These are phyloP conservation scores for Asbolus verrucosus DNA, from an alignment of 1,140 invertebrate species.

Conservation along the genomic window DNA sequence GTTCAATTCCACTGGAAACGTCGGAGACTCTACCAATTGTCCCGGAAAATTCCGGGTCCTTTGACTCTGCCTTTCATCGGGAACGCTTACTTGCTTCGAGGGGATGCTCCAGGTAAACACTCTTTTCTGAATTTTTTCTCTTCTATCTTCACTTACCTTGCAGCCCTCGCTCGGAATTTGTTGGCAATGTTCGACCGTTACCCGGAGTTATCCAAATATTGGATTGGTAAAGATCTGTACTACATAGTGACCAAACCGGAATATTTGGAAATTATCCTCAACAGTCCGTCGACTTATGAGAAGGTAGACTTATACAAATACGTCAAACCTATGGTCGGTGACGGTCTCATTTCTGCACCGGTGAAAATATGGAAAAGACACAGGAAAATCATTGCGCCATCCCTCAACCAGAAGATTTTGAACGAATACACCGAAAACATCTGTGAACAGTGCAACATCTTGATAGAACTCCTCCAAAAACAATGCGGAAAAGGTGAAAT, in stretches of 20 bases:
- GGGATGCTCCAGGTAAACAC: conserved; percentile 7
- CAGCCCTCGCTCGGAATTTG: conserved; percentile 5
- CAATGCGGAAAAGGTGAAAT: conserved; percentile 25
- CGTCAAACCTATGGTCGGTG: conserved; percentile 12
- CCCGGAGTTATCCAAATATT: conserved; percentile 6
- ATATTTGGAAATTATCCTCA: conserved; percentile 31
- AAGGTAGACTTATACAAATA: conserved; percentile 12
- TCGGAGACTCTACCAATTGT: conserved; percentile 8
- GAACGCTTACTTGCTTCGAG: background rate
- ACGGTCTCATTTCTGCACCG: conserved; percentile 36
- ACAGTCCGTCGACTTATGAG: conserved; percentile 5
- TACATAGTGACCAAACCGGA: conserved; percentile 33
- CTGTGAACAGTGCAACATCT: conserved; percentile 42
- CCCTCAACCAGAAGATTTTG: conserved; percentile 53
- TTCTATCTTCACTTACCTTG: background rate
- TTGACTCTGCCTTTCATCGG: conserved; percentile 23
- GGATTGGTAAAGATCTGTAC: conserved; percentile 22
- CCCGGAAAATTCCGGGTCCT: conserved; percentile 11
- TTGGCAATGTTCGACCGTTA: background rate
- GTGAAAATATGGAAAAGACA: conserved; percentile 53
- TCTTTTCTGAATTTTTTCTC: background rate
- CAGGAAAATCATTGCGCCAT: conserved; percentile 54
- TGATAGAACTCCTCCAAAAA: conserved; percentile 48
- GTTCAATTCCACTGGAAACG: conserved; percentile 28
- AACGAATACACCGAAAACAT: conserved; percentile 52